These are phyloP conservation scores for Pterois miles DNA, from an alignment of 2,797 vertebrate species.

Conservation along the genomic window DNA sequence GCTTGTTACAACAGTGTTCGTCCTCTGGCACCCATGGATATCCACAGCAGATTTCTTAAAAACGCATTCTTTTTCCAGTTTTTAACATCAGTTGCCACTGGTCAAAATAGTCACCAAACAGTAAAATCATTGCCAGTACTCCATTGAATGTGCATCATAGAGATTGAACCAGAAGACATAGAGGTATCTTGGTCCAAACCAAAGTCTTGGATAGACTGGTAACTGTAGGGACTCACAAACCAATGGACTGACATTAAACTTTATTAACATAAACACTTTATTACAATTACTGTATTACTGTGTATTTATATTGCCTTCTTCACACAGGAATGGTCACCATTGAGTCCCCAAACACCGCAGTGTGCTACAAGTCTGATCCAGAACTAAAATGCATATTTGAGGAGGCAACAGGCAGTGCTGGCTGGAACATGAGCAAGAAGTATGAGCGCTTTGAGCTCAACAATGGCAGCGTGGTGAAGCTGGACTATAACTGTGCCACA, in stretches of 20 bases:
- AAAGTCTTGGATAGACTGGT: not conserved
- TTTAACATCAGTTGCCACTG: not conserved
- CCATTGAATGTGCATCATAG: not conserved
- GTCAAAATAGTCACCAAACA: not conserved
- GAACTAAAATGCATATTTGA: conserved; percentile 57
- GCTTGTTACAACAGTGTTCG: no score
- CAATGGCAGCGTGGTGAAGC: conserved; percentile 50
- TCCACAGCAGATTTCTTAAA: no score
- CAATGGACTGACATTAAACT: not conserved
- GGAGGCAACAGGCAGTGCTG: not conserved
- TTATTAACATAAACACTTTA: no score
- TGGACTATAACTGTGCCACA: fast-evolving
- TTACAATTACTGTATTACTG: not conserved
- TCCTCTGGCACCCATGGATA: no score
- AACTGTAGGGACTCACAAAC: not conserved
- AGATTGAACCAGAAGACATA: not conserved
- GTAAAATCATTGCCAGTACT: not conserved
- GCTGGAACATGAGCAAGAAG: conserved; percentile 53
- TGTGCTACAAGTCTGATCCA: conserved; percentile 34
- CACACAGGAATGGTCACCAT: conserved; percentile 74
- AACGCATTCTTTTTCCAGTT: not conserved
- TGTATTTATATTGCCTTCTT: not conserved
- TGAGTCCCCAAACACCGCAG: fast-evolving
- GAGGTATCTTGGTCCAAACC: no score
- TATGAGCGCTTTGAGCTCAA: conserved; percentile 22